Conservation (phyloP, 2,888 invertebrate genomes). For the Heliconius hortense region DNA sequence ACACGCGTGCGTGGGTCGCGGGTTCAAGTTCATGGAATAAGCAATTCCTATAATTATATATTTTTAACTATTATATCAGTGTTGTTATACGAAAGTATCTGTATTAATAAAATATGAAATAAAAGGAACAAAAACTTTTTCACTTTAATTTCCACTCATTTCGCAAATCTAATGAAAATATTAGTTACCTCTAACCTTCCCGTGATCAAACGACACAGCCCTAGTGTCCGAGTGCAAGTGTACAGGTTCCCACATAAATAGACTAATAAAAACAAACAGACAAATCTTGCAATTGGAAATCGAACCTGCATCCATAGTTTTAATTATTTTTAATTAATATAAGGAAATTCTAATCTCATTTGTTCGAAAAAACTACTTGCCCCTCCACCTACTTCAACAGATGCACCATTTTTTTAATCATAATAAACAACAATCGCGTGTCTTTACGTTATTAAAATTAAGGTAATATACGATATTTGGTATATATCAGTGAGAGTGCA, state of each 20-base stretch:
- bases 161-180: background rate
- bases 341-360: too few relatives aligned
- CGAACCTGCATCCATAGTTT: too few relatives aligned
- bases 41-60: background rate
- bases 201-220: too few relatives aligned
- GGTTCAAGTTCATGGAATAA: slow-evolving; percentile 4
- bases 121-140: too few relatives aligned
- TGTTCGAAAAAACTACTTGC: too few relatives aligned
- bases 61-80: background rate
- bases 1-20: background rate
- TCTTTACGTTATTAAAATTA: slow-evolving; percentile 54
- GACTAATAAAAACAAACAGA: too few relatives aligned
- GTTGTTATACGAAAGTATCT: background rate
- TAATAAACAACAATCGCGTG: slow-evolving; percentile 57
- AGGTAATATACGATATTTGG: slow-evolving; percentile 58
- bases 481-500: slow-evolving; percentile 58
- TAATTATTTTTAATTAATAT: too few relatives aligned
- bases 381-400: background rate
- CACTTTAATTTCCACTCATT: too few relatives aligned
- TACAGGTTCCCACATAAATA: too few relatives aligned
- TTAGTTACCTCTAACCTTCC: background rate
- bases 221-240: too few relatives aligned
- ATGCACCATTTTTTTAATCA: slow-evolving; percentile 32
- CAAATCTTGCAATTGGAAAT: too few relatives aligned
- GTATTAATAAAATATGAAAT: background rate